phyloP scores from a whole-genome alignment of 2,888 invertebrate genomes.

The Kuschelorhynchus macadamiae region DNA sequence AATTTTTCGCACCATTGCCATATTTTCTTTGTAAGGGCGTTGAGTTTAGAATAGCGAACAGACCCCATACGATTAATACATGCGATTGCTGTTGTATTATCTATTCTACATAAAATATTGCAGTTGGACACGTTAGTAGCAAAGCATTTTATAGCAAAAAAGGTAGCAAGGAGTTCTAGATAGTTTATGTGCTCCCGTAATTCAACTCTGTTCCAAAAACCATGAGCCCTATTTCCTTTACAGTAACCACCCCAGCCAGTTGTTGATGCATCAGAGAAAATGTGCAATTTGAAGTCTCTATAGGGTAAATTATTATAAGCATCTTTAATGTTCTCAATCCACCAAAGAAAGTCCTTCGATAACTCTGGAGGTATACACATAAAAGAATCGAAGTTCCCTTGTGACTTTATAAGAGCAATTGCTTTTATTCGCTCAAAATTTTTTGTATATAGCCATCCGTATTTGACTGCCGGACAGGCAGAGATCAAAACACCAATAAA shows the following conservation, averaged over 20 bases:
- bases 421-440: no score
- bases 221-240: constrained; percentile 35
- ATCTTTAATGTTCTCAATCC: no score
- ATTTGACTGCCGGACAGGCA: no score
- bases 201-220: constrained; percentile 49
- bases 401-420: no score
- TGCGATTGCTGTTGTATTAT: constrained; percentile 40
- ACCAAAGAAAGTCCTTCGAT: no score
- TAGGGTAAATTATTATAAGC: no score
- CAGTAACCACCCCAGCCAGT: constrained; percentile 53
- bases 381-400: no score
- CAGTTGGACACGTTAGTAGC: constrained; percentile 29
- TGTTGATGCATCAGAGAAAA: constrained; percentile 52
- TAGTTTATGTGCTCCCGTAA: constrained; percentile 49
- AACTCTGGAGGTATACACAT: no score
- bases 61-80: constrained; percentile 40
- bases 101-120: constrained; percentile 31
- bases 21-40: constrained; percentile 13
- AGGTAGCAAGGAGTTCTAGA: constrained; percentile 52
- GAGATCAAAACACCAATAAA: no score
- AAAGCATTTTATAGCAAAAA: constrained; percentile 52
- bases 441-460: no score
- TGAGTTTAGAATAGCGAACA: constrained; percentile 12
- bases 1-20: constrained; percentile 28
- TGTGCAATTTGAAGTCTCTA: constrained; percentile 29